A percentile compares a stretch with the other conserved stretches of the same genome.
Evolutionary conservation across 2,888 invertebrate species (phyloP).

Genomic region (Xanthia icteritia): DNA sequence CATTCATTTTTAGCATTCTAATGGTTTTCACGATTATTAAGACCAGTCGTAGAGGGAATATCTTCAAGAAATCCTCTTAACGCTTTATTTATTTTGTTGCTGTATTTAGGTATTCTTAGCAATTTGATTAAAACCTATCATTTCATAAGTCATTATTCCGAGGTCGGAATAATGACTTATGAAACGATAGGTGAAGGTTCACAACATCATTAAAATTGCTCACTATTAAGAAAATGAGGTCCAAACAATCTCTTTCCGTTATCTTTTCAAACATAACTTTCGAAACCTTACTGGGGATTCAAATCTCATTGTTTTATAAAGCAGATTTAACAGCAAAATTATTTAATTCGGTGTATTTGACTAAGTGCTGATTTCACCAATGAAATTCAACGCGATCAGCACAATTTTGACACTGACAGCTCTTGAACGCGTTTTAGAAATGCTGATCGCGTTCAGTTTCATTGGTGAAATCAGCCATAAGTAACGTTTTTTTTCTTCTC

Average conservation of each 20-base stretch:
- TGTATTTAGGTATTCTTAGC: neutral
- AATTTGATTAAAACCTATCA: neutral
- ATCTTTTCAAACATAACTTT: conserved; percentile 31
- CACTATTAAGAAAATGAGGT: conserved; percentile 12
- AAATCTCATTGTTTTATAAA: conserved; percentile 25
- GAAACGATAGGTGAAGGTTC: neutral
- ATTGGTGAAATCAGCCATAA: no score
- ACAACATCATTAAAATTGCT: conserved; percentile 10
- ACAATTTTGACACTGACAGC: no score
- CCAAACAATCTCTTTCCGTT: conserved; percentile 23
- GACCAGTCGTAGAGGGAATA: neutral
- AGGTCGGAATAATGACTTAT: neutral
- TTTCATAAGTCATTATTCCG: neutral
- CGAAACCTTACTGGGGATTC: conserved; percentile 31
- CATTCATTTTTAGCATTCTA: neutral
- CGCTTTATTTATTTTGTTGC: neutral
- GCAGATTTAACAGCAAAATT: neutral
- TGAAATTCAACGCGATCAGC: no score
- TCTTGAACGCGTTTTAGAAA: no score
- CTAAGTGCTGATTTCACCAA: neutral
- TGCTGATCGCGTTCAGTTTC: no score
- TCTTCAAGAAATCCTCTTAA: neutral
- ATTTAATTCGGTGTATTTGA: conserved; percentile 18
- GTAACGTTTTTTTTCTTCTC: conserved; percentile 25
- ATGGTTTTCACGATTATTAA: neutral